Evolutionary conservation across 92 coral and sea anemone genomes (phyloP), one percentile per base, ranked within the genome.

Genomic region (Actinostola sp.): DNA sequence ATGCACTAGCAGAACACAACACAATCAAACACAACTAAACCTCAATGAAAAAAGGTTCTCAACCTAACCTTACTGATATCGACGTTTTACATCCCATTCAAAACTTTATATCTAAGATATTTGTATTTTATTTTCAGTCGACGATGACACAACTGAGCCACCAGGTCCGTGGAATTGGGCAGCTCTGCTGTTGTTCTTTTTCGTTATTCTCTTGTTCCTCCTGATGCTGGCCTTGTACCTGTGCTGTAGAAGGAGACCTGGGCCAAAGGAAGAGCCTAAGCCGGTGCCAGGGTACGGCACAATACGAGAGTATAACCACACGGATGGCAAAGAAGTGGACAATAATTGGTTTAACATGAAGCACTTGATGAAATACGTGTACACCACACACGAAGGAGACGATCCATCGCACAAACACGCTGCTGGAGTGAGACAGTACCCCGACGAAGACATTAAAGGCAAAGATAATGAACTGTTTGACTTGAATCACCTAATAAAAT

Each of bases 271-370:
- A 12, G 54, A 8, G 25, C 71, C 77, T 7, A 21, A 45, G 36
- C 59, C 84, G 5, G 31, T 62, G 10, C 80, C 80, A 32, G 91
- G 96, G 4, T 90, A 89, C 59, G 84, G 83, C 19, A 86, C 86
- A 5, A 61, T 86, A 21, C 75, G 91, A 43, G 54, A 79, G 0
- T 86, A 85, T 64, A 42, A 77, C 32, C 86, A 80, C 39, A 50
- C 19, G 25, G 90, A 82, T 27, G 86, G 82, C 33, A 77, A 82
- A 27, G 86, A 85, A 20, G 78, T 46, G 66, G 90, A 85, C 42
- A 85, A 57, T 49, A 67, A 46, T n/a, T 53, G 71, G 56, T 85
- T 66, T 57, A 74, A 85, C 38, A 50, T 85, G 44, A 82, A 73
- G 63, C 86, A 85, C 59, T 75, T 85, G 58, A 80, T 86, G 75